phyloP scores from a whole-genome alignment of 2,888 invertebrate genomes.

The Sycophila texana region DNA sequence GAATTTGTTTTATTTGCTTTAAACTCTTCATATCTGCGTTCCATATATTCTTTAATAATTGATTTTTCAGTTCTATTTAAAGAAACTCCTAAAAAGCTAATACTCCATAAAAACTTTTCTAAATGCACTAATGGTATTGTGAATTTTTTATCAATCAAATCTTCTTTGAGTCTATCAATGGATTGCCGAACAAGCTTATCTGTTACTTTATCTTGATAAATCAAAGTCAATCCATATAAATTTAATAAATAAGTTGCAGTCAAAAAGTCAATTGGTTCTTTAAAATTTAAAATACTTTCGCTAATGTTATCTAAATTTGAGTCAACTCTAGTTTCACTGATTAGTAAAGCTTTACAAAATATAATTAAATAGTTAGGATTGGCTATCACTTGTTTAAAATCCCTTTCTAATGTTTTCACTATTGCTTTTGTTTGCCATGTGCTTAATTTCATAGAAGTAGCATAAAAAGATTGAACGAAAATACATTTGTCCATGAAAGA shows the following conservation, averaged over 20 bases:
- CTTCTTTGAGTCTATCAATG: conserved; percentile 62
- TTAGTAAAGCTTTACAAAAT: conserved; percentile 74
- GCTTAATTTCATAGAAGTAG: conserved; percentile 51
- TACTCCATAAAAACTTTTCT: conserved; percentile 74
- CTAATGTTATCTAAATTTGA: conserved; percentile 72
- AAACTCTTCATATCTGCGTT: conserved; percentile 33
- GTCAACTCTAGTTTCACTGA: conserved; percentile 71
- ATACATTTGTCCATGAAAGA: conserved; percentile 57
- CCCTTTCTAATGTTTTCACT: conserved; percentile 67
- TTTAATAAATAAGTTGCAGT: conserved; percentile 73
- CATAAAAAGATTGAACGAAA: conserved; percentile 55
- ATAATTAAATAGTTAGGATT: conserved; percentile 73
- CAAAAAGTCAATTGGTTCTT: conserved; percentile 70
- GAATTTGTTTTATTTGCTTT: conserved; percentile 21
- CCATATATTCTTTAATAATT: conserved; percentile 29
- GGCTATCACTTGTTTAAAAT: conserved; percentile 68
- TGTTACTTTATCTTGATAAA: conserved; percentile 70
- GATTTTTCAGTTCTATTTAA: conserved; percentile 60
- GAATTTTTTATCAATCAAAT: conserved; percentile 59
- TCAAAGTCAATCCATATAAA: conserved; percentile 73
- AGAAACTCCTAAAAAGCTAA: conserved; percentile 70
- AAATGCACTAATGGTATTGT: conserved; percentile 71
- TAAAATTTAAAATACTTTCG: conserved; percentile 70
- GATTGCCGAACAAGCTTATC: conserved; percentile 66
- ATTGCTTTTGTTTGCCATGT: conserved; percentile 42